These are phyloP conservation scores for Nestor notabilis DNA, from an alignment of 2,113 vertebrate species.

Conservation along the genomic window DNA sequence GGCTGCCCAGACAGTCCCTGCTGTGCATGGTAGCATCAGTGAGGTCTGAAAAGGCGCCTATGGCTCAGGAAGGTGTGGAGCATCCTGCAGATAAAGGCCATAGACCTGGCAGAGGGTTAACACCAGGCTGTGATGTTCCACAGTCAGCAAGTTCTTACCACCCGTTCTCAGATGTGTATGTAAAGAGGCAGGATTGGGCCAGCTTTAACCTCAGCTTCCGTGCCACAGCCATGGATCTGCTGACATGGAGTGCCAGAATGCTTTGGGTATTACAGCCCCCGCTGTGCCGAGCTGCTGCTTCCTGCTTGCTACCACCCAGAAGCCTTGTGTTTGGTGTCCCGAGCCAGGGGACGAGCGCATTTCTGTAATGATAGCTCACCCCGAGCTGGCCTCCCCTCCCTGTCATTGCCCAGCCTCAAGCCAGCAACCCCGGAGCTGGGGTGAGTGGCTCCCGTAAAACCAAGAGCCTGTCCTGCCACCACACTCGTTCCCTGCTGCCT, in stretches of 20 bases:
- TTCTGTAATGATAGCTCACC: neutral
- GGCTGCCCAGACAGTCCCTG: neutral
- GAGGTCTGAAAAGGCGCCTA: accelerated
- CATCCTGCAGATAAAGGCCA: neutral
- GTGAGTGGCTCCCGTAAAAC: neutral
- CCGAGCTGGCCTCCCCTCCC: neutral
- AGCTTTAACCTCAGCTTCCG: neutral
- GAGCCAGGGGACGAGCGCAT: neutral
- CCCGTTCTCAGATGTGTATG: neutral
- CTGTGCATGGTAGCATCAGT: accelerated
- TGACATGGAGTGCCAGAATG: accelerated
- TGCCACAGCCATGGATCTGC: neutral
- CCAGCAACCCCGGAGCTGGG: neutral
- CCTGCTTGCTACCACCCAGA: neutral
- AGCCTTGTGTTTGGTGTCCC: neutral
- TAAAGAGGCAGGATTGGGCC: neutral
- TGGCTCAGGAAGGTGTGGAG: neutral
- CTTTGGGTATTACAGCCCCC: neutral
- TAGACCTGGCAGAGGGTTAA: neutral
- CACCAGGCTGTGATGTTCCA: neutral
- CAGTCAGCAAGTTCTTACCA: neutral
- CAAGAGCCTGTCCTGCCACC: neutral
- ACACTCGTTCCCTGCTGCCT: accelerated
- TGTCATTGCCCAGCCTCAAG: neutral
- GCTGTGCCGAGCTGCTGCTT: accelerated